Base-by-base conservation (phyloP, 2,797 vertebrate species). In the Xenopus petersii region DNA sequence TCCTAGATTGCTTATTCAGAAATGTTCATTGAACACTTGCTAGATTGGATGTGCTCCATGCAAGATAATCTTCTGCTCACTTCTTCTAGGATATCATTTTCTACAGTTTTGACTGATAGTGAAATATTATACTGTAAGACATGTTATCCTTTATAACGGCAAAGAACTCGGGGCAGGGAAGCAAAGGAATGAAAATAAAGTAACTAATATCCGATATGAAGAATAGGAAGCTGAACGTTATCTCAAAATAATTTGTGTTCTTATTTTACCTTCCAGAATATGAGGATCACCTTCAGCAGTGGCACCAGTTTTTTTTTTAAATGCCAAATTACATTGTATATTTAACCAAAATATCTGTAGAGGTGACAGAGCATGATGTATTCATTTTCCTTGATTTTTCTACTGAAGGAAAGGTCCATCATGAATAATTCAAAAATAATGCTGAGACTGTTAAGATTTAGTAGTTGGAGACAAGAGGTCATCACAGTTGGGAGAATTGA, bases 361-460 rank as follows among this genome's bases (percentile, higher is more conserved):
- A 87, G 87, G 87, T 89, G 91, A 91, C 88, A 87, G 88, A 86
- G 87, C 87, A 86, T 81, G 87, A 84, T 87, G 89, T 90, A 89
- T 91, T 91, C 90, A 89, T 91, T 92, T 91, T 85, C 90, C 92
- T 91, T 92, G 92, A 93, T 93, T 94, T 56, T 93, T 88, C 89
- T 90, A 89, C 89, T 87, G 87, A 88, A 83, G 88, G 91, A 92
- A 90, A 89, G 89, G 90, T 86, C 88, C 86, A 86, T 84, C 90
- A 94, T 94, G 91, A 93, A 95, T 94, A 93, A 95, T 95, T 94
- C 93, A 95, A 83, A 90, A 91, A 91, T 89, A 91, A 94, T 92
- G 92, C 93, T 92, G 93, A 94, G 93, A 92, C 92, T 87, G 92
- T 93, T 93, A 90, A 91, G 91, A 92, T 92, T 91, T 86, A 86